Percentiles rank a stretch among this genome's conserved stretches.
Conservation (phyloP, 1,140 invertebrate species). For the Drosophila ficusphila region DNA sequence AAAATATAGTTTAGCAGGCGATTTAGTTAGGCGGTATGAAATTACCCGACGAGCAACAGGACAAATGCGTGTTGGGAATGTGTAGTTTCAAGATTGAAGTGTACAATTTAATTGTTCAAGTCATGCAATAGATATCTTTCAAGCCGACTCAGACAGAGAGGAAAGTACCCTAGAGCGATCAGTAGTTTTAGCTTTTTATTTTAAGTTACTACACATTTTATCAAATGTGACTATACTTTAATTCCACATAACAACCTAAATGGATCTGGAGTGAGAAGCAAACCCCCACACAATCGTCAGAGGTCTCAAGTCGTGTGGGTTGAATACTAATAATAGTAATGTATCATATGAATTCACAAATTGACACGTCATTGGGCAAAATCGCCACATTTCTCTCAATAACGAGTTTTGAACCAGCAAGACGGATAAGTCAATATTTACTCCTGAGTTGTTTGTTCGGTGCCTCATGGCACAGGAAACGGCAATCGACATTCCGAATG, state of each 20-base stretch:
- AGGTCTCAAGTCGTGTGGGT: no score
- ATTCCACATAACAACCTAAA: no score
- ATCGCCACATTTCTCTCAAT: background rate
- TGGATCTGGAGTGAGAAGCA: no score
- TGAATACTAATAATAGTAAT: no score
- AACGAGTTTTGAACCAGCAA: background rate
- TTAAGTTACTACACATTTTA: background rate
- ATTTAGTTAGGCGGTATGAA: background rate
- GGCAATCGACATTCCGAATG: constrained; percentile 8
- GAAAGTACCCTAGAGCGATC: no score
- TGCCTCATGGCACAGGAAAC: constrained; percentile 21
- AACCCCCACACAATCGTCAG: no score
- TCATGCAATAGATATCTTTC: constrained; percentile 16
- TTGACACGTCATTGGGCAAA: background rate
- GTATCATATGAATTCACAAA: background rate
- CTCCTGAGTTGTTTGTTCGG: constrained; percentile 11
- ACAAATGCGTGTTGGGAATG: constrained; percentile 39
- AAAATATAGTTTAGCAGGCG: background rate
- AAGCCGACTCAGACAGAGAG: background rate
- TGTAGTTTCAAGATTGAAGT: constrained; percentile 21
- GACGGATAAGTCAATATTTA: constrained; percentile 25
- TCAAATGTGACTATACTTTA: no score
- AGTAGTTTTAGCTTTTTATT: no score
- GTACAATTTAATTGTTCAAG: constrained; percentile 25
- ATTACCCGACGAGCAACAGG: constrained; percentile 52